A percentile compares a stretch with the other conserved stretches of the same genome.
These are phyloP conservation scores for Actias luna DNA, from an alignment of 2,888 invertebrate species.

Conservation along the genomic window DNA sequence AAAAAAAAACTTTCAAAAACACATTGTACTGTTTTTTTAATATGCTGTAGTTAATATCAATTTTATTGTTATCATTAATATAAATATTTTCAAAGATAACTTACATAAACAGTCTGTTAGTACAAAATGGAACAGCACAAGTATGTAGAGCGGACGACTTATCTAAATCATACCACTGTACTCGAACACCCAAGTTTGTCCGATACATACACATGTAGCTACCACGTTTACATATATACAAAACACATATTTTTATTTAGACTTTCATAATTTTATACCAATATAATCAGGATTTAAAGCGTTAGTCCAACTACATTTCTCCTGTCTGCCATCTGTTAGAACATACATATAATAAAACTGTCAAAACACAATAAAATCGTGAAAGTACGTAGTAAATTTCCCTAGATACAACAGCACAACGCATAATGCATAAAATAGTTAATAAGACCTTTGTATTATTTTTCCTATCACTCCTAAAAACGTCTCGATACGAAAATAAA, in stretches of 20 bases:
- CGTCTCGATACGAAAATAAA: not conserved
- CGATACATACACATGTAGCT: constrained; percentile 35
- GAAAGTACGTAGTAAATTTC: not conserved
- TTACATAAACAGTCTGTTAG: constrained; percentile 10
- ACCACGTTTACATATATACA: constrained; percentile 7
- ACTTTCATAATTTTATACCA: not conserved
- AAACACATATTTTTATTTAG: not conserved
- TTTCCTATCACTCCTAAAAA: not conserved
- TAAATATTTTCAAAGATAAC: not conserved
- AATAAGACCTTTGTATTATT: not conserved
- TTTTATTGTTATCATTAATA: not conserved
- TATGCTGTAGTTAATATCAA: not conserved
- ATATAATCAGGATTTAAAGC: not conserved
- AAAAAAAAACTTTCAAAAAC: no score
- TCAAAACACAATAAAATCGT: not conserved
- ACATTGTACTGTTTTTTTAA: not conserved
- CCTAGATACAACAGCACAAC: not conserved
- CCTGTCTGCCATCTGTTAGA: not conserved
- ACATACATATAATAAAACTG: not conserved
- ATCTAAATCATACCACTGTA: constrained; percentile 59
- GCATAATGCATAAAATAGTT: not conserved
- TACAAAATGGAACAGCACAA: constrained; percentile 34
- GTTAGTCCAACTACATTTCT: not conserved
- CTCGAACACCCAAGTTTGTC: constrained; percentile 44
- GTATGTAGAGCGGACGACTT: constrained; percentile 46